These are phyloP conservation scores for Pyralis farinalis DNA, from an alignment of 2,888 invertebrate species.

Conservation along the genomic window DNA sequence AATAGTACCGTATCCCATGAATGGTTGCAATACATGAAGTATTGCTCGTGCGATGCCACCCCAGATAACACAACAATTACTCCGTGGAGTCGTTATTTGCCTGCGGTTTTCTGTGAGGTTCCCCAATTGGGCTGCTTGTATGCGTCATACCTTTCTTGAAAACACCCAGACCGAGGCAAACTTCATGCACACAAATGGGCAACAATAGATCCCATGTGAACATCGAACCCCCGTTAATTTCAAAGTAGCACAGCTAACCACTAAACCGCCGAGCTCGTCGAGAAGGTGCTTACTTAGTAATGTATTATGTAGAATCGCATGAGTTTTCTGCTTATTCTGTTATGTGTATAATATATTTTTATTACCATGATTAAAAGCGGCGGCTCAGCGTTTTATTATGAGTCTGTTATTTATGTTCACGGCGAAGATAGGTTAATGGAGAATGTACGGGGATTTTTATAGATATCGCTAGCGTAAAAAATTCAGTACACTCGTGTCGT, in stretches of 20 bases:
- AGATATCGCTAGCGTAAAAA: slow-evolving; percentile 14
- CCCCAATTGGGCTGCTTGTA: too few relatives aligned
- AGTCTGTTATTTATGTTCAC: slow-evolving; percentile 26
- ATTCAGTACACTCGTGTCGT: neutral
- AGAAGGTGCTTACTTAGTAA: too few relatives aligned
- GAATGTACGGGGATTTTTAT: slow-evolving; percentile 24
- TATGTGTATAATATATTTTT: slow-evolving; percentile 30
- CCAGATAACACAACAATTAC: too few relatives aligned
- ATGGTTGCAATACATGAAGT: too few relatives aligned
- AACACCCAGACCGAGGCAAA: neutral
- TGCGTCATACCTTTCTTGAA: too few relatives aligned
- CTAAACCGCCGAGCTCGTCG: neutral
- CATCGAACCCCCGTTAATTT: neutral
- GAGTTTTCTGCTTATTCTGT: too few relatives aligned
- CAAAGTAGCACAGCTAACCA: neutral
- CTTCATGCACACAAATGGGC: neutral
- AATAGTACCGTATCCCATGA: too few relatives aligned
- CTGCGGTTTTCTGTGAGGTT: too few relatives aligned
- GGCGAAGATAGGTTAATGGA: slow-evolving; percentile 33
- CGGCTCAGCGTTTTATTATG: slow-evolving; percentile 44
- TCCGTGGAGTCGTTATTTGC: too few relatives aligned
- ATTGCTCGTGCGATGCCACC: too few relatives aligned
- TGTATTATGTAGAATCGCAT: too few relatives aligned
- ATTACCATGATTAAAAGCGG: slow-evolving; percentile 43
- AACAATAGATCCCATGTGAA: too few relatives aligned